Percentiles rank a stretch among this genome's conserved stretches.
Conservation (phyloP, 1,140 invertebrate genomes). For the Hyles vespertilio region DNA sequence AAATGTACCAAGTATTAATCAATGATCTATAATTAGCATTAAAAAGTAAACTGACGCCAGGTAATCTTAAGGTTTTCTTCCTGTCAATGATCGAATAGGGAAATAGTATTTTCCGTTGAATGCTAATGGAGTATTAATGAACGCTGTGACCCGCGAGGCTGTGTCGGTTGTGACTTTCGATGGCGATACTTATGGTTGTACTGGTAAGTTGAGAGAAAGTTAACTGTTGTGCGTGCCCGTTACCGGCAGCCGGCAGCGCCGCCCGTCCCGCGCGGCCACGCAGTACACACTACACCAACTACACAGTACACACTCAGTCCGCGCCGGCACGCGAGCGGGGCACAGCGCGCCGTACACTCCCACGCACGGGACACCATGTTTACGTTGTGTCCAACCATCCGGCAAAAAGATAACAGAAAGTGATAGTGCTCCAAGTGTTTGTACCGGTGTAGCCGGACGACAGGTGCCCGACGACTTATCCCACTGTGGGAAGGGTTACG, state of each 20-base stretch:
- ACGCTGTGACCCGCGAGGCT: constrained; percentile 59
- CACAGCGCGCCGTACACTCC: constrained; percentile 12
- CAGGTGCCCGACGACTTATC: too few relatives aligned
- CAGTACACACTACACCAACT: constrained; percentile 14
- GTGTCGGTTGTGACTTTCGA: constrained; percentile 61
- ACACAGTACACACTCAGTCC: constrained; percentile 15
- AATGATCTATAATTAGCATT: too few relatives aligned
- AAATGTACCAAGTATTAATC: too few relatives aligned
- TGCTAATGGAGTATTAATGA: constrained; percentile 36
- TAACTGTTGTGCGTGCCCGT: constrained; percentile 68
- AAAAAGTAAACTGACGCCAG: too few relatives aligned
- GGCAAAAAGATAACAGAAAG: constrained; percentile 50
- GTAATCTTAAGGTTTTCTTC: too few relatives aligned
- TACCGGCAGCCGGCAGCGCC: constrained; percentile 33
- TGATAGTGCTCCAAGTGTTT: constrained; percentile 38
- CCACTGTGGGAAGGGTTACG: constrained; percentile 11
- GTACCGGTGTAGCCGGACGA: constrained; percentile 2
- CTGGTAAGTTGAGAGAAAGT: constrained; percentile 59
- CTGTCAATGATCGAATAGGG: too few relatives aligned
- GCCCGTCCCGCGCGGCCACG: constrained; percentile 1
- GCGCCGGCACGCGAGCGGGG: constrained; percentile 12
- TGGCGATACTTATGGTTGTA: constrained; percentile 52
- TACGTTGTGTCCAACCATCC: constrained; percentile 35
- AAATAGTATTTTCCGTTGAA: not conserved
- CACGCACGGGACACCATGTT: constrained; percentile 36